These are phyloP conservation scores for Prionailurus bengalensis DNA, from an alignment of 2,113 vertebrate genomes.

Conservation along the genomic window DNA sequence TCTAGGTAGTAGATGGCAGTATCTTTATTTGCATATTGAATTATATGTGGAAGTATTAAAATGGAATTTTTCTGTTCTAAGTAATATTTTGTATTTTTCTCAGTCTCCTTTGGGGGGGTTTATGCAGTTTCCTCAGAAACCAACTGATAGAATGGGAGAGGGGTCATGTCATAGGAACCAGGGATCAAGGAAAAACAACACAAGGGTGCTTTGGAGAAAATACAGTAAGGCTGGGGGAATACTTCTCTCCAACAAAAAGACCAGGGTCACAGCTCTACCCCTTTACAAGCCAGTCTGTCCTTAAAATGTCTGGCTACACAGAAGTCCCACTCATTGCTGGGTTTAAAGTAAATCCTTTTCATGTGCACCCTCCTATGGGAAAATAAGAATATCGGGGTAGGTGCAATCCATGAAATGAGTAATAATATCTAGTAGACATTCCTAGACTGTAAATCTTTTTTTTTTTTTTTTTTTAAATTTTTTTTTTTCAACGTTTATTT, in stretches of 20 bases:
- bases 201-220: not conserved
- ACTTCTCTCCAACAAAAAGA: not conserved
- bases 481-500: too few relatives aligned
- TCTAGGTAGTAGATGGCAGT: not conserved
- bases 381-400: not conserved
- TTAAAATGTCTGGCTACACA: not conserved
- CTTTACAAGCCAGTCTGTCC: not conserved
- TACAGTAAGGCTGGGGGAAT: not conserved
- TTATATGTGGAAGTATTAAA: not conserved
- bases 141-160: not conserved
- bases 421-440: not conserved
- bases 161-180: not conserved
- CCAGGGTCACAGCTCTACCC: not conserved
- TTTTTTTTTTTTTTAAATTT: too few relatives aligned
- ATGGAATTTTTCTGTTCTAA: not conserved
- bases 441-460: conserved; percentile 42
- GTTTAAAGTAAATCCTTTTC: not conserved
- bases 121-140: not conserved
- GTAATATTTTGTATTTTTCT: not conserved
- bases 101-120: not conserved
- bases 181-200: not conserved
- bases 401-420: not conserved
- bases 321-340: not conserved
- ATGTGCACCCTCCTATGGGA: not conserved
- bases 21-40: not conserved